Evolutionary conservation across 2,113 vertebrate genomes (phyloP).

Genomic region (Nothocercus julius): DNA sequence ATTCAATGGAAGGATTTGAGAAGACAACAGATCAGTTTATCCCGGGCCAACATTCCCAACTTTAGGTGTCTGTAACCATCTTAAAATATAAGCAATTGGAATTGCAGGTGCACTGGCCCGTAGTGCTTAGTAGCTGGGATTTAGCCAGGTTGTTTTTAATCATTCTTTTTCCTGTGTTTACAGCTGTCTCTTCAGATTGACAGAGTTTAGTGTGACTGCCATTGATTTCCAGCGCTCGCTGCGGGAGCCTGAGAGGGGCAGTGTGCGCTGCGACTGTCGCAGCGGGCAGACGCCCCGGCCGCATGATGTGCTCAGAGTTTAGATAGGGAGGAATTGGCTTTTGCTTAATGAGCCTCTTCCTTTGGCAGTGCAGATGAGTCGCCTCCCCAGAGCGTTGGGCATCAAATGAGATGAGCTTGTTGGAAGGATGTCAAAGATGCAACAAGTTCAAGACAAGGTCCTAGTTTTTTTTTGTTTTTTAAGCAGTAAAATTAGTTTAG

Average conservation of each 20-base stretch:
- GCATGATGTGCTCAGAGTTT: background rate
- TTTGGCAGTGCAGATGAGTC: background rate
- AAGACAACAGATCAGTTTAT: background rate
- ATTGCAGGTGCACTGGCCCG: background rate
- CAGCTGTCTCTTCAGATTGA: fast-evolving
- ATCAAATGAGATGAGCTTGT: background rate
- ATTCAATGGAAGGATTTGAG: background rate
- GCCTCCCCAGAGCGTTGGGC: background rate
- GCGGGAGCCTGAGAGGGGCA: background rate
- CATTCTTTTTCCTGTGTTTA: background rate
- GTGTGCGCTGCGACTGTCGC: background rate
- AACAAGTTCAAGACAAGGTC: background rate
- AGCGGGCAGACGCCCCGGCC: background rate
- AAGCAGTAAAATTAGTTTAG: background rate
- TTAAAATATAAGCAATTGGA: background rate
- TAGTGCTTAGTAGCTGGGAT: background rate
- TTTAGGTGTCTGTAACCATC: background rate
- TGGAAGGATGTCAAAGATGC: background rate
- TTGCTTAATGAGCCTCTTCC: background rate
- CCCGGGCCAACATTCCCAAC: background rate
- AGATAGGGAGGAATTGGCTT: background rate
- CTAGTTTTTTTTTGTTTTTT: background rate
- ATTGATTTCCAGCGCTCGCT: background rate
- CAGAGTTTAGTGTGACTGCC: background rate
- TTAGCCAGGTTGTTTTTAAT: background rate